A percentile compares a stretch with the other conserved stretches of the same genome.
These are phyloP conservation scores for Perccottus glenii DNA, from an alignment of 2,113 vertebrate species.

Conservation along the genomic window DNA sequence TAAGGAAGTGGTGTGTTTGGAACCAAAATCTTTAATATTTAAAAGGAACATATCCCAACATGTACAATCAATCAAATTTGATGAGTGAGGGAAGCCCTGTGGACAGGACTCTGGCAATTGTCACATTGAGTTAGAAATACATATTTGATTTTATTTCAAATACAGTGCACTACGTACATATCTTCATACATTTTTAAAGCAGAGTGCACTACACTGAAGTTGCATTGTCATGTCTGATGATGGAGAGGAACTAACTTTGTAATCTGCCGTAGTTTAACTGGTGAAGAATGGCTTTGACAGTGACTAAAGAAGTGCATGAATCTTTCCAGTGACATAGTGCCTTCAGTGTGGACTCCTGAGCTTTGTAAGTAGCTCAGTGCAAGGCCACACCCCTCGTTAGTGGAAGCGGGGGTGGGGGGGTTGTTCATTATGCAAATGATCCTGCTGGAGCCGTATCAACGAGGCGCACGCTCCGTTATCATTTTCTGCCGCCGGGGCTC, in stretches of 20 bases:
- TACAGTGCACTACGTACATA: slow-evolving; percentile 16
- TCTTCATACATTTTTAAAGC: slow-evolving; percentile 43
- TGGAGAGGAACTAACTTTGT: slow-evolving; percentile 18
- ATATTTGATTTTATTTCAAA: slow-evolving; percentile 24
- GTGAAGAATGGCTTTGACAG: slow-evolving; percentile 49
- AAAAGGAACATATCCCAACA: too few relatives aligned
- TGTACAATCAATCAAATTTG: too few relatives aligned
- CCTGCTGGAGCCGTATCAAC: slow-evolving; percentile 90
- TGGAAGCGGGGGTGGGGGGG: slow-evolving; percentile 61
- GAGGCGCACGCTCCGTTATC: slow-evolving; percentile 93
- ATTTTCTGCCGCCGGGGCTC: slow-evolving; percentile 89
- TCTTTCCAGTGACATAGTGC: slow-evolving; percentile 62
- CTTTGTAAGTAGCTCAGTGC: slow-evolving; percentile 63
- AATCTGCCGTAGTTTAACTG: slow-evolving; percentile 46
- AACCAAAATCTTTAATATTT: too few relatives aligned
- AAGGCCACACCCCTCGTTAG: slow-evolving; percentile 79
- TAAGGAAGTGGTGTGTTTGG: too few relatives aligned
- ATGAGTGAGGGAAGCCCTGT: too few relatives aligned
- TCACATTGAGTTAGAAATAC: neutral
- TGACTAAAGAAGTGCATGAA: slow-evolving; percentile 58
- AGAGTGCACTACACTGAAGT: slow-evolving; percentile 33
- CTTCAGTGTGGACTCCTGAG: slow-evolving; percentile 58
- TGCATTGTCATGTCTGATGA: slow-evolving; percentile 47
- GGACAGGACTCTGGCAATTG: too few relatives aligned
- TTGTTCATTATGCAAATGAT: slow-evolving; percentile 91